Evolutionary conservation across 2,113 vertebrate species (phyloP).

Genomic region (Piprites chloris): DNA sequence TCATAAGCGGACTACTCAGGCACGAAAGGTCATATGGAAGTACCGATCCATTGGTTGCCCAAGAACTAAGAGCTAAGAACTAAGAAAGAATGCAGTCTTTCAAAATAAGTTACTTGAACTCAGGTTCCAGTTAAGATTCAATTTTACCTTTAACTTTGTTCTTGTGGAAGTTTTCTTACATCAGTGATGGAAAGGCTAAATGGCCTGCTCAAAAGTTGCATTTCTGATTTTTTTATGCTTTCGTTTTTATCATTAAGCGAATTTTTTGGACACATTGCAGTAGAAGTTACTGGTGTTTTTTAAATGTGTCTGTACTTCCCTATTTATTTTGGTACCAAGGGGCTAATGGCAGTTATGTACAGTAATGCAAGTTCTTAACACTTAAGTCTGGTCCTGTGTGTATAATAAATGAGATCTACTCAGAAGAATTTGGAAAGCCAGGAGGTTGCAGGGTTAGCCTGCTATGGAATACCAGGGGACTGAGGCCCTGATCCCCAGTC

Average conservation of each 20-base stretch:
- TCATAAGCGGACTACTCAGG: neutral
- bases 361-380: slow-evolving; percentile 29
- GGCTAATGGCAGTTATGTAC: slow-evolving; percentile 20
- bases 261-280: neutral
- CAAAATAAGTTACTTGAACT: neutral
- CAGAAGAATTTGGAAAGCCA: slow-evolving; percentile 59
- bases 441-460: slow-evolving; percentile 62
- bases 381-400: slow-evolving; percentile 40
- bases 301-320: neutral
- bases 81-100: too few relatives aligned
- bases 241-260: neutral
- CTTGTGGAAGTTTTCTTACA: neutral
- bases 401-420: slow-evolving; percentile 67
- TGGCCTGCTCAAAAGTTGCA: neutral
- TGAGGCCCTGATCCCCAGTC: slow-evolving; percentile 61
- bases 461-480: slow-evolving; percentile 52
- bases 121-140: neutral
- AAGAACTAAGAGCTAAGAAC: neutral
- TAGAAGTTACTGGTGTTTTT: neutral
- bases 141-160: neutral
- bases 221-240: neutral
- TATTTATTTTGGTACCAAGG: slow-evolving; percentile 1
- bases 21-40: neutral
- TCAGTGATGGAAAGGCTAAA: neutral
- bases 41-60: neutral